phyloP scores from a whole-genome alignment of 1,140 invertebrate genomes.

The Ericerus pela region DNA sequence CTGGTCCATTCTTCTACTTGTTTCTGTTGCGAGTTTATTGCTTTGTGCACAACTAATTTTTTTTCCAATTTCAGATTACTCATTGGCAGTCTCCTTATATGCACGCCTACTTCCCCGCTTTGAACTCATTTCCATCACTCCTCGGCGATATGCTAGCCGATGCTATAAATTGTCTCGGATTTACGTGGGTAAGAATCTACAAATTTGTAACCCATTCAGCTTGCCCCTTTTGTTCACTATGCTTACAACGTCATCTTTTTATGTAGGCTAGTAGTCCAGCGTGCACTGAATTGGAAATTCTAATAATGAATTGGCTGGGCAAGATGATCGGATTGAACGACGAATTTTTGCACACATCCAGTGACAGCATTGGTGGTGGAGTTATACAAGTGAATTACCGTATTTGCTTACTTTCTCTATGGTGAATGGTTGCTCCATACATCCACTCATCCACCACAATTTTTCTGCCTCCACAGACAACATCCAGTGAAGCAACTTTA shows the following conservation, averaged over 20 bases:
- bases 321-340: conserved; percentile 86
- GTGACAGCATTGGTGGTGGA: conserved; percentile 64
- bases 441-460: too few species aligned
- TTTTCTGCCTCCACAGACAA: conserved; percentile 52
- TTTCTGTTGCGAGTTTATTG: too few species aligned
- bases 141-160: conserved; percentile 92
- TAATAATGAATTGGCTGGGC: conserved; percentile 95
- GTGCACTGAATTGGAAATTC: conserved; percentile 90
- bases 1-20: too few species aligned
- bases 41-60: too few species aligned
- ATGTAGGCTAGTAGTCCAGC: conserved; percentile 77
- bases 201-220: too few species aligned
- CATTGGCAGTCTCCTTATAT: conserved; percentile 95
- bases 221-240: not conserved
- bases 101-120: conserved; percentile 95
- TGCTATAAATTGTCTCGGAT: conserved; percentile 78
- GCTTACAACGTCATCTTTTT: not conserved
- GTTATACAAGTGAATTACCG: conserved; percentile 68
- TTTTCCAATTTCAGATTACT: conserved; percentile 40
- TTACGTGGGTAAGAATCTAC: conserved; percentile 60
- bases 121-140: conserved; percentile 87
- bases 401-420: too few species aligned
- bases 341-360: conserved; percentile 62
- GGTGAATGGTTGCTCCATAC: too few species aligned
- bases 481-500: conserved; percentile 82